Evolutionary conservation across 2,797 vertebrate species (phyloP), one percentile per base, ranked within the genome.

Genomic region (Crenichthys baileyi): DNA sequence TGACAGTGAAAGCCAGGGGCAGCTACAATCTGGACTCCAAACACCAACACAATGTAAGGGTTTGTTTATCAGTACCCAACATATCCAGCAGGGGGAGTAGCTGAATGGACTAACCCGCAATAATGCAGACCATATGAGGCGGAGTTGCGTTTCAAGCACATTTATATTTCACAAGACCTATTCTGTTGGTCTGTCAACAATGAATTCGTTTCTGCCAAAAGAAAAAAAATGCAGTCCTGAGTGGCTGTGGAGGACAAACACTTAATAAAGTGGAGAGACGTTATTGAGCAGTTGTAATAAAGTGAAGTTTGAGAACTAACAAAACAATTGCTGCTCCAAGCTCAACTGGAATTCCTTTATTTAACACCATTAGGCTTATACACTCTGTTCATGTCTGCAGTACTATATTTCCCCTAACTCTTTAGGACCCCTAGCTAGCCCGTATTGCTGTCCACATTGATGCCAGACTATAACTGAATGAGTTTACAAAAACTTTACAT

Each of bases 51-150:
- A 31, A 26, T 58, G 7, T 3, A 44, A 36, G 1, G 44, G 41
- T n/a, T 15, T n/a, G 31, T 70, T 72, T 31, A 29, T 29, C 82
- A 86, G 60, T 88, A 68, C 79, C 71, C 31, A 9, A 44, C 44
- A 15, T 0, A 22, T 79, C 85, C 91, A 92, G 78, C 75, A 89
- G 84, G 81, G 65, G 86, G 39, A 31, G 77, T 53, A 39, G 8
- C 29, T n/a, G 31, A 44, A n/a, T 67, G 60, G 3, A 53, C 63
- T 60, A 46, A 77, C 79, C 51, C 79, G 71, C 55, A 83, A 61
- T 77, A 82, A 76, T 80, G 77, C 6, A 68, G 73, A 87, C 79
- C 77, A 84, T 72, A 75, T 65, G 70, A 87, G 81, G 76, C 72
- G 75, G 72, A 58, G 63, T 77, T 29, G 80, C 84, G 61, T 76